phyloP scores from a whole-genome alignment of 1,140 invertebrate species.

The Drosophila kohkoa region DNA sequence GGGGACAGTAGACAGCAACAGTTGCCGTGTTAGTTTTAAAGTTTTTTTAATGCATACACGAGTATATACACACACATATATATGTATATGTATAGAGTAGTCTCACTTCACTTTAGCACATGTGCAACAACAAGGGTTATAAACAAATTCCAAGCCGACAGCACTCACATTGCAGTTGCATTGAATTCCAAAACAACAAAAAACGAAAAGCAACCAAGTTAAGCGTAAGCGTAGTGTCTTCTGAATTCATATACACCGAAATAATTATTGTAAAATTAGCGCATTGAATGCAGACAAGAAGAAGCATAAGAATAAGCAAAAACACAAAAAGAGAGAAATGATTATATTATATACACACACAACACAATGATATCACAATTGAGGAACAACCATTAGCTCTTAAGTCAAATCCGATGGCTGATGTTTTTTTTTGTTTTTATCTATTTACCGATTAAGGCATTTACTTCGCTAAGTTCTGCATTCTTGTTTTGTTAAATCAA shows the following conservation, averaged over 20 bases:
- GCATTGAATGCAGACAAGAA: slow-evolving; percentile 32
- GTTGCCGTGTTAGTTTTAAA: slow-evolving; percentile 42
- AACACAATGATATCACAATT: slow-evolving; percentile 35
- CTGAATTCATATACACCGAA: slow-evolving; percentile 29
- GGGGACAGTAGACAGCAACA: background rate
- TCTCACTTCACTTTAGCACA: slow-evolving; percentile 48
- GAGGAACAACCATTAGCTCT: slow-evolving; percentile 42
- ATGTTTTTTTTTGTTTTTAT: slow-evolving; percentile 31
- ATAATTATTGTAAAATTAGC: slow-evolving; percentile 24
- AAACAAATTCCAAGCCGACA: slow-evolving; percentile 62
- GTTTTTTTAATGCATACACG: slow-evolving; percentile 35
- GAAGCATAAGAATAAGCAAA: slow-evolving; percentile 7
- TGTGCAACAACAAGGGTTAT: slow-evolving; percentile 59
- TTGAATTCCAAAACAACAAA: slow-evolving; percentile 40
- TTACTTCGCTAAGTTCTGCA: slow-evolving; percentile 21
- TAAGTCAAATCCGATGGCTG: slow-evolving; percentile 24
- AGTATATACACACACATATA: slow-evolving; percentile 36
- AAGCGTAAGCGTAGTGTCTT: slow-evolving; percentile 61
- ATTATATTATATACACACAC: slow-evolving; percentile 10
- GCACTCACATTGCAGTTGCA: slow-evolving; percentile 39
- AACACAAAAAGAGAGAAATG: background rate
- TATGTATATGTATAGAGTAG: slow-evolving; percentile 23
- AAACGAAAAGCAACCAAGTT: slow-evolving; percentile 27
- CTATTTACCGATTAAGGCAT: slow-evolving; percentile 19
- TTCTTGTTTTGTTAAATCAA: slow-evolving; percentile 25